Conservation (phyloP, 1,140 invertebrate species). For the Cotesia glomerata region DNA sequence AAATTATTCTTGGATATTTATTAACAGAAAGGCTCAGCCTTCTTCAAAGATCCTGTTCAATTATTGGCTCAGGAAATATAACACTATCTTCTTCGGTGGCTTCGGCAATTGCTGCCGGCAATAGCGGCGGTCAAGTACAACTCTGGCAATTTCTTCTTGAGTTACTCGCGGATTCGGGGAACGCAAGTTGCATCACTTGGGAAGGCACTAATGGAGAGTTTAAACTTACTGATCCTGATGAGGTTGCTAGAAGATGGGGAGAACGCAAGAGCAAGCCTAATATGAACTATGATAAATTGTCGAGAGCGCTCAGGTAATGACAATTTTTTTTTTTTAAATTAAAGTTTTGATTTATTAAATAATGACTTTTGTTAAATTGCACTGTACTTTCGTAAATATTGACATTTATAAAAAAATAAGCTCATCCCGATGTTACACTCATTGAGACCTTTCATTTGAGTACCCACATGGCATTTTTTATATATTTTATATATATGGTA, state of each 20-base stretch:
- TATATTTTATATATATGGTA: too few species aligned
- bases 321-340: constrained; percentile 2
- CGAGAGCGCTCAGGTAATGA: constrained; percentile 87
- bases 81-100: constrained; percentile 72
- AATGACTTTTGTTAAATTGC: too few species aligned
- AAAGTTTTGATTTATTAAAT: too few species aligned
- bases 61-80: constrained; percentile 51
- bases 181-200: constrained; percentile 93
- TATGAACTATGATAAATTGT: constrained; percentile 99
- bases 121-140: constrained; percentile 87
- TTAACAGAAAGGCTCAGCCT: constrained; percentile 56
- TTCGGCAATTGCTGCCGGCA: constrained; percentile 67
- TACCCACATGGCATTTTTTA: too few species aligned
- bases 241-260: constrained; percentile 96
- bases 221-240: constrained; percentile 97
- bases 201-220: constrained; percentile 96
- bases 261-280: constrained; percentile 98
- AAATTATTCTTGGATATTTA: too few species aligned
- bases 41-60: constrained; percentile 55
- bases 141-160: constrained; percentile 99
- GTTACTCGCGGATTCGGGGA: constrained; percentile 91
- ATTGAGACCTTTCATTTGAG: too few species aligned
- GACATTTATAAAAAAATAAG: too few species aligned
- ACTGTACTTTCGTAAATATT: too few species aligned
- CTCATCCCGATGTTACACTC: too few species aligned